Base-by-base conservation (phyloP, 2,888 invertebrate genomes). In the Acleris laterana region DNA sequence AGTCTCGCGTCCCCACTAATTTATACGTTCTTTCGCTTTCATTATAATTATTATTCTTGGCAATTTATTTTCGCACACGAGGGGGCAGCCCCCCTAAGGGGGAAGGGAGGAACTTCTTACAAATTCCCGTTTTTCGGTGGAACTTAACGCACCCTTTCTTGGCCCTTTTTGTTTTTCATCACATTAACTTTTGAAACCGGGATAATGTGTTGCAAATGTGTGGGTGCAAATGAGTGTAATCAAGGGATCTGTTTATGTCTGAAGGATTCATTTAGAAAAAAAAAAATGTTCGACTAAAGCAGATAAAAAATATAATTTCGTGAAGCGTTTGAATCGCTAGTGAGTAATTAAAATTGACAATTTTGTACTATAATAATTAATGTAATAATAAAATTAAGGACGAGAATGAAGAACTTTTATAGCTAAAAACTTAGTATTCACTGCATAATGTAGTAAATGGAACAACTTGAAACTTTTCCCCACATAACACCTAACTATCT, bases 21-120 rank as follows among this genome's bases (percentile, higher is more conserved):
- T 93, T 93, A 93, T 93, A 90, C 91, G 91, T 92, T 92, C 92
- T 93, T 93, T 93, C 92, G 90, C 91, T 91, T 93, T 93, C 92
- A 91, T 93, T 93, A 93, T 93, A 93, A 93, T 93, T 93, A 93
- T 93, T 92, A 93, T 93, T 93, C 93, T 91, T 92, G 90, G 92
- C 92, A 93, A 93, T 93, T 93, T 93, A 93, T 93, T 92, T 93
- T 92, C 91, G 92, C 93, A 92, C 91, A 92, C 93, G 92, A 84
- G 90, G 91, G 90, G 90, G 89, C 84, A 84, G 79, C 83, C 80
- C 60, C 74, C 68, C 62, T 61, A 63, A 72, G 74, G 78, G 81
- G 77, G 74, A 71, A 73, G 80, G 85, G 78, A 87, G 86, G 79
- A 83, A 85, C 89, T 90, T 92, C 93, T 92, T 92, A 92, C 90